These are phyloP conservation scores for Netelia virgata DNA, from an alignment of 2,888 invertebrate species.

Conservation along the genomic window DNA sequence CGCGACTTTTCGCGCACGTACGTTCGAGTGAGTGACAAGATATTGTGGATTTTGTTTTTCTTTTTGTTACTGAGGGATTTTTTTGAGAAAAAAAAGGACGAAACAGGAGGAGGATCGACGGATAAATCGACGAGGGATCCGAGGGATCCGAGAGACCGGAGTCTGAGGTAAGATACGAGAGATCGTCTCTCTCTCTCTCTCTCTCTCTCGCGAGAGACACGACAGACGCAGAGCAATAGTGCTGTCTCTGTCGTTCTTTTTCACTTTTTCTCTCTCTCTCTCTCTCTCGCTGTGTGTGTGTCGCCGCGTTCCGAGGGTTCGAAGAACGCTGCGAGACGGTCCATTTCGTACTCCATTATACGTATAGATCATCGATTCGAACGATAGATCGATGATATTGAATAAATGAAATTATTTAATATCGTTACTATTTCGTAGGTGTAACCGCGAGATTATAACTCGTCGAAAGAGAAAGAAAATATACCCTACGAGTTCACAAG, in stretches of 20 bases:
- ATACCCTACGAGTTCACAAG: neutral
- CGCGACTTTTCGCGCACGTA: constrained; percentile 38
- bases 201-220: constrained; percentile 26
- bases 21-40: constrained; percentile 45
- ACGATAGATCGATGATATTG: neutral
- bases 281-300: neutral
- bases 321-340: constrained; percentile 57
- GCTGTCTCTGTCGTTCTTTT: neutral
- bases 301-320: constrained; percentile 54
- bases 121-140: constrained; percentile 27
- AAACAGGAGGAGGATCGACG: constrained; percentile 8
- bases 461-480: constrained; percentile 2
- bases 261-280: neutral
- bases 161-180: constrained; percentile 57
- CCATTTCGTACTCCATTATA: constrained; percentile 58
- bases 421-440: neutral
- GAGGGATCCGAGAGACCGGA: constrained; percentile 49
- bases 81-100: constrained; percentile 25
- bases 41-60: constrained; percentile 39
- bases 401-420: constrained; percentile 13
- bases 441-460: neutral
- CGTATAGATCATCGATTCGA: neutral
- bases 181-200: constrained; percentile 45
- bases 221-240: constrained; percentile 21
- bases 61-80: constrained; percentile 7